phyloP scores from a whole-genome alignment of 2,888 invertebrate genomes.

The Alentia gelatinosa region DNA sequence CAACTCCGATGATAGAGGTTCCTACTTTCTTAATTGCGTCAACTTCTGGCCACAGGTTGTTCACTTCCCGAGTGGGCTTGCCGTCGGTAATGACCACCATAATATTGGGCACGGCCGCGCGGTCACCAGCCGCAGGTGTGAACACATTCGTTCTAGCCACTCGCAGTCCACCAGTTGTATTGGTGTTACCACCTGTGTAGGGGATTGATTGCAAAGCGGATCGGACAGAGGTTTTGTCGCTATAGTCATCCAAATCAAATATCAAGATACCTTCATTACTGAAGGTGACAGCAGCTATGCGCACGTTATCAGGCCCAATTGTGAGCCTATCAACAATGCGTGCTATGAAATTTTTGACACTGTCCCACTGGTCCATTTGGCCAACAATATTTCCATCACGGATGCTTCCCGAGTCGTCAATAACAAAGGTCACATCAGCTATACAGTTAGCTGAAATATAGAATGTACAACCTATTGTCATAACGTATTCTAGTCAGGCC shows the following conservation, averaged over 20 bases:
- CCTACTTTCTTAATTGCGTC: background rate
- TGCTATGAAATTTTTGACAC: background rate
- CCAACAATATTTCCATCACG: conserved; percentile 14
- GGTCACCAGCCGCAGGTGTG: background rate
- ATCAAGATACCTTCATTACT: background rate
- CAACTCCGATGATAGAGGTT: conserved; percentile 8
- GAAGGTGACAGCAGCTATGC: conserved; percentile 13
- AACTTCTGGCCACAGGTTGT: background rate
- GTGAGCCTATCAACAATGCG: background rate
- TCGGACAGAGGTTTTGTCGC: background rate
- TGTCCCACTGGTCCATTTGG: conserved; percentile 19
- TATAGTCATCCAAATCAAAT: conserved; percentile 7
- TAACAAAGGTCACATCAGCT: conserved; percentile 32
- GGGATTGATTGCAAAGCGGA: background rate
- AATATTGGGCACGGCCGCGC: background rate
- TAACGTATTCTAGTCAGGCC: no score
- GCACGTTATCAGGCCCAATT: background rate
- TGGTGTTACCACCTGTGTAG: conserved; percentile 49
- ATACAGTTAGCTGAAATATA: background rate
- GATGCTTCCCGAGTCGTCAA: conserved; percentile 49
- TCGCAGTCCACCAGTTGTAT: conserved; percentile 48
- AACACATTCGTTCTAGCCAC: background rate
- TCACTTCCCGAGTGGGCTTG: conserved; percentile 30
- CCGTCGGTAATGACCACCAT: conserved; percentile 50
- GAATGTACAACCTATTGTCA: background rate